Conservation (phyloP, 2,888 invertebrate genomes). For the Macaria notata region DNA sequence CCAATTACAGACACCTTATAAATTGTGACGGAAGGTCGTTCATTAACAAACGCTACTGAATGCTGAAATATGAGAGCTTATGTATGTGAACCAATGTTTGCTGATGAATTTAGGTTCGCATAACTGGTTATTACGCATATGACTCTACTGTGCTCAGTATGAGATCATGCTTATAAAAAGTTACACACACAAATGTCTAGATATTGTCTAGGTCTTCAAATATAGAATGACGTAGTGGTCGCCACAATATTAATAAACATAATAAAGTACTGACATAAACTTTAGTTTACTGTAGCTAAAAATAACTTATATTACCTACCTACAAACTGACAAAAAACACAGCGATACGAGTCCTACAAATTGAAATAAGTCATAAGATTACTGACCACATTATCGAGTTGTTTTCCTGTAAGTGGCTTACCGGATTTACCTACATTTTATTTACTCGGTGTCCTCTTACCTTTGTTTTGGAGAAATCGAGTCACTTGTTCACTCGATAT, state of each 20-base stretch:
- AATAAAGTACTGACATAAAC: too few species aligned
- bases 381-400: too few species aligned
- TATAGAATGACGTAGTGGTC: too few species aligned
- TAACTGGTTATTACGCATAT: neutral
- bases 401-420: neutral
- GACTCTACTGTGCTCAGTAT: slow-evolving; percentile 16
- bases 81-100: slow-evolving; percentile 30
- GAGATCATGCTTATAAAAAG: slow-evolving; percentile 24
- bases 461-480: slow-evolving; percentile 1
- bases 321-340: too few species aligned
- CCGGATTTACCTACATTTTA: slow-evolving; percentile 6
- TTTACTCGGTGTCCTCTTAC: neutral
- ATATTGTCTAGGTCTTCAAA: neutral
- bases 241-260: too few species aligned
- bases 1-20: slow-evolving; percentile 5
- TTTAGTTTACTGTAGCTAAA: too few species aligned
- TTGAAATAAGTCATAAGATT: too few species aligned
- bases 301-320: too few species aligned
- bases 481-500: slow-evolving; percentile 4
- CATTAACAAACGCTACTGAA: slow-evolving; percentile 22
- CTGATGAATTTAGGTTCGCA: slow-evolving; percentile 14
- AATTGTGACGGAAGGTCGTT: slow-evolving; percentile 38
- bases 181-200: neutral
- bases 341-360: too few species aligned
- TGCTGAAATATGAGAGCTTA: slow-evolving; percentile 33